Base-by-base conservation (phyloP, 2,797 vertebrate genomes). In the Rhinophrynus dorsalis region DNA sequence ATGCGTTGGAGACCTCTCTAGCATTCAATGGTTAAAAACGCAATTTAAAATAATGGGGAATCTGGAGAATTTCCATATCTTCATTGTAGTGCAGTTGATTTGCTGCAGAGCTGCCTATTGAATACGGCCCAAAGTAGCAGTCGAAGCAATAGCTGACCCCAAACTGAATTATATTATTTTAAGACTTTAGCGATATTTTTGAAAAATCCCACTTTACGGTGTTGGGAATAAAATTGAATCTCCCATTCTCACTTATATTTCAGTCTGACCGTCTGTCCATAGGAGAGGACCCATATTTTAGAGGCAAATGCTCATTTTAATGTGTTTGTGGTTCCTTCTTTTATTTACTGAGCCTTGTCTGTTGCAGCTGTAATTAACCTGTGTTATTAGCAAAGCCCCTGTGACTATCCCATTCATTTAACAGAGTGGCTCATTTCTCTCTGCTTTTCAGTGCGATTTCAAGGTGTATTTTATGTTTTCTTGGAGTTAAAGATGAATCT, bases 321-420 rank as follows among this genome's bases (percentile, higher is more conserved):
- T 84, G 83, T 86, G 85, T 84, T 85, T 85, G 81, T 86, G 79
- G 82, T 81, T 72, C 83, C 83, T 86, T 90, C 88, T 85, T 89
- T 89, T 89, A 88, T 93, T 92, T 92, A 89, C 89, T 87, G 84
- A 90, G 88, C 89, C 88, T 88, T 77, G 85, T 84, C 84, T 83
- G 86, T 93, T 96, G 88, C 91, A 81, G 88, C 67, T 78, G 92
- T 96, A 94, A 96, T 96, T 97, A 94, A 92, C 93, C 91, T 86
- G 72, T 88, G 88, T 94, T 94, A 94, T 92, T 93, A 93, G 91
- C 82, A 91, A 90, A 91, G 84, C 90, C 87, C 87, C 86, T 82
- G 87, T 89, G 89, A 81, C 83, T 86, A 82, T 80, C 80, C n/a
- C 85, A 84, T 90, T 91, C 85, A 88, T 92, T 92, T 84, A 85